Evolutionary conservation across 2,888 invertebrate genomes (phyloP).

Genomic region (Ormia ochracea): DNA sequence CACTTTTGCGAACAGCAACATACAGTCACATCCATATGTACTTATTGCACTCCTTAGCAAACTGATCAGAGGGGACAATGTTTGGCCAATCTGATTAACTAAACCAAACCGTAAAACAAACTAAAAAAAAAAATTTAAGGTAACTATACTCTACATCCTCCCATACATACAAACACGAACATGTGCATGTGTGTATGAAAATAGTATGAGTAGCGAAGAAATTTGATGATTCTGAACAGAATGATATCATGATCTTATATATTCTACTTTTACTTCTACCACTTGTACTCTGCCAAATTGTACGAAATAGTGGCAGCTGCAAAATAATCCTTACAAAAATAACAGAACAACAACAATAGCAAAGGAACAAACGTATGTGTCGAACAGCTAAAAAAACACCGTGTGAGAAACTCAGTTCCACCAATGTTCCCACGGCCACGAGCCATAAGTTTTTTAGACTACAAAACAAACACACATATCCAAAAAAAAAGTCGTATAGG

Average conservation of each 20-base stretch:
- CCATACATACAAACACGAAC: constrained; percentile 7
- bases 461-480: constrained; percentile 10
- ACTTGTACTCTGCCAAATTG: constrained; percentile 1
- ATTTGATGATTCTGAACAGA: constrained; percentile 52
- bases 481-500: constrained; percentile 15
- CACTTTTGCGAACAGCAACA: background rate
- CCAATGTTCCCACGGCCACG: constrained; percentile 77
- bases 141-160: constrained; percentile 3
- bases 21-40: background rate
- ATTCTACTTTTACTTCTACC: constrained; percentile 48
- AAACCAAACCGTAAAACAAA: constrained; percentile 23
- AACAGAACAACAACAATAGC: constrained; percentile 46
- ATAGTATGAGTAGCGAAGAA: constrained; percentile 45
- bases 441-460: constrained; percentile 73
- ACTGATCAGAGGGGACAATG: constrained; percentile 18
- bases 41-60: background rate
- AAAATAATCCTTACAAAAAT: constrained; percentile 65
- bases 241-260: constrained; percentile 48
- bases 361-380: constrained; percentile 69
- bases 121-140: constrained; percentile 14
- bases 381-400: constrained; percentile 68
- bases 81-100: constrained; percentile 56
- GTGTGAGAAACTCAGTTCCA: constrained; percentile 77
- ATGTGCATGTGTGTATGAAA: background rate
- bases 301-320: constrained; percentile 73